These are phyloP conservation scores for Podarcis siculus DNA, from an alignment of 2,797 vertebrate species.

Conservation along the genomic window DNA sequence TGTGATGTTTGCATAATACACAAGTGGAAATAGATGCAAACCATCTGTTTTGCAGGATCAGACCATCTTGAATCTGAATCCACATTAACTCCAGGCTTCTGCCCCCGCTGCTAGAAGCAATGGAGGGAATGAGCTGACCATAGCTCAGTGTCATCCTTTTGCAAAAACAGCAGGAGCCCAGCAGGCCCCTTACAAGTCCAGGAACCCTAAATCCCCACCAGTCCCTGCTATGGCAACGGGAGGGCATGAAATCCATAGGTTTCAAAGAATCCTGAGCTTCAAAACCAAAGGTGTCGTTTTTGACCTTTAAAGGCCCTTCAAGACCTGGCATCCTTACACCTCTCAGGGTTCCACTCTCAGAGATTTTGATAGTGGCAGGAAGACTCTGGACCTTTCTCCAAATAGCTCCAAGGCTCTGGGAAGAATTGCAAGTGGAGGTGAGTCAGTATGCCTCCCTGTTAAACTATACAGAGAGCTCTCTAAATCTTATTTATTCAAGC, in stretches of 20 bases:
- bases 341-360: background rate
- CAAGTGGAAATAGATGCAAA: background rate
- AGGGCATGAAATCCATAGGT: background rate
- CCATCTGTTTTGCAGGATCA: background rate
- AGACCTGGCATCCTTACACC: no score
- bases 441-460: background rate
- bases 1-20: background rate
- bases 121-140: background rate
- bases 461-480: constrained; percentile 10
- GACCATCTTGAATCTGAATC: background rate
- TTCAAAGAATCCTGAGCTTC: background rate
- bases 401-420: background rate
- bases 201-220: background rate
- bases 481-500: constrained; percentile 11
- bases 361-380: background rate
- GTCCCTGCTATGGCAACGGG: background rate
- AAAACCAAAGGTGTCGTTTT: background rate
- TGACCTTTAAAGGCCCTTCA: constrained; percentile 1
- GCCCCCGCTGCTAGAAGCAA: background rate
- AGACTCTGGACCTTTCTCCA: background rate
- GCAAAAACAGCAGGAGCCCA: background rate
- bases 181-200: background rate
- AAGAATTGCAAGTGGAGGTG: background rate
- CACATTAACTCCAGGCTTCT: background rate
- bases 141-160: background rate